phyloP scores from a whole-genome alignment of 1,140 invertebrate genomes.

The Euura saliciscinereae region DNA sequence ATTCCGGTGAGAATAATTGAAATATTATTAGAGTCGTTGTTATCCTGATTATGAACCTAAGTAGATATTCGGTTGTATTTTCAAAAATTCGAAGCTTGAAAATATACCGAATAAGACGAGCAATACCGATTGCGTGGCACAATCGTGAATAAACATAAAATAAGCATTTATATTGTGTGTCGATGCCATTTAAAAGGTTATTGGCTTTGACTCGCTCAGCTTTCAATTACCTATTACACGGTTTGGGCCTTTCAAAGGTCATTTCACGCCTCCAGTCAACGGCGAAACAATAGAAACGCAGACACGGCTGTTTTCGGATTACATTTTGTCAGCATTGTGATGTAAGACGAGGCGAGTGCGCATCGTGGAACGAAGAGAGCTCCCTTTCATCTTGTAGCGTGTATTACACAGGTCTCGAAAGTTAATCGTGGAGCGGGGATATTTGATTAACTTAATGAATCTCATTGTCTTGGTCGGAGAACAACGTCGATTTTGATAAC shows the following conservation, averaged over 20 bases:
- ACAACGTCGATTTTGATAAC: background rate
- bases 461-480: conserved; percentile 3
- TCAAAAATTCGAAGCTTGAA: too few species aligned
- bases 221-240: background rate
- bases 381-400: background rate
- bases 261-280: conserved; percentile 1
- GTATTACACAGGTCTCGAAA: background rate
- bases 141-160: too few species aligned
- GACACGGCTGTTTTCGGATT: background rate
- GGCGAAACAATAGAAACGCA: background rate
- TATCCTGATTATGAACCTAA: too few species aligned
- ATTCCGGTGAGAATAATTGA: too few species aligned
- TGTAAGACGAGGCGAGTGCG: background rate
- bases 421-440: background rate
- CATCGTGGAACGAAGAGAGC: background rate
- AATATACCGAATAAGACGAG: too few species aligned
- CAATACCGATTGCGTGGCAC: too few species aligned
- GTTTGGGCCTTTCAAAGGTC: background rate
- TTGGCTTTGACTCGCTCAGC: background rate
- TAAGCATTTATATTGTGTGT: too few species aligned
- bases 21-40: too few species aligned
- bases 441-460: background rate
- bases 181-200: background rate
- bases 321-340: background rate
- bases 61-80: too few species aligned